Evolutionary conservation across 2,888 invertebrate genomes (phyloP).

Genomic region (Zygogramma bicolorata): DNA sequence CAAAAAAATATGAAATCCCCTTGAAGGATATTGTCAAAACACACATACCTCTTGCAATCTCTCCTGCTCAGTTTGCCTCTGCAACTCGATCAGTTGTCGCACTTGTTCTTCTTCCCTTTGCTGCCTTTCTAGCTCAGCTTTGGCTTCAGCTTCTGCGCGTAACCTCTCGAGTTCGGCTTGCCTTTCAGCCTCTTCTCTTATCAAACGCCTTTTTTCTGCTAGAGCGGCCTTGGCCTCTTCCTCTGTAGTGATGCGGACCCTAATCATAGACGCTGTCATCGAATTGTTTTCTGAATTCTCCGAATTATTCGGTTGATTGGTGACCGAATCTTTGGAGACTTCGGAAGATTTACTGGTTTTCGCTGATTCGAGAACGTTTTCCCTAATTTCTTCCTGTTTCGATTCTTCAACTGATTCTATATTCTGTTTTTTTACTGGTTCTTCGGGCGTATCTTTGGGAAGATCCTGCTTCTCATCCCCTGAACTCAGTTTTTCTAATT

Average conservation of each 20-base stretch:
- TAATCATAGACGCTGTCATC: slow-evolving; percentile 75
- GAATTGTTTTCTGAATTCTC: slow-evolving; percentile 31
- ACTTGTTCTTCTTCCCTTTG: slow-evolving; percentile 87
- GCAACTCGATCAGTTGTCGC: slow-evolving; percentile 81
- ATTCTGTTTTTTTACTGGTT: background rate
- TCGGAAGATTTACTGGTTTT: slow-evolving; percentile 20
- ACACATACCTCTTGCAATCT: slow-evolving; percentile 83
- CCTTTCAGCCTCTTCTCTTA: slow-evolving; percentile 91
- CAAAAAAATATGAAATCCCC: too few relatives aligned
- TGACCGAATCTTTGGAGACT: slow-evolving; percentile 13
- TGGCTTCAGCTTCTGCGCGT: slow-evolving; percentile 78
- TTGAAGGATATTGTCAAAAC: too few relatives aligned
- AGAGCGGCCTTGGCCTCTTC: slow-evolving; percentile 94
- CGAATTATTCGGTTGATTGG: slow-evolving; percentile 20
- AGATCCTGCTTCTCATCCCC: background rate
- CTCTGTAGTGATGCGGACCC: slow-evolving; percentile 84
- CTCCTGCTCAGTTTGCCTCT: slow-evolving; percentile 86
- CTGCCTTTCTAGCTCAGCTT: slow-evolving; percentile 78
- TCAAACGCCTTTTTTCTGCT: slow-evolving; percentile 88
- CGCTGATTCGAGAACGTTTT: background rate
- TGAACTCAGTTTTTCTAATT: background rate
- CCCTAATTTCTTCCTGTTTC: slow-evolving; percentile 9
- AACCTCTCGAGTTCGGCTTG: slow-evolving; percentile 88
- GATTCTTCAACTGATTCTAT: background rate
- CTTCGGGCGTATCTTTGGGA: background rate